Base-by-base conservation (phyloP, 2,797 vertebrate species). In the Protosalanx chinensis region DNA sequence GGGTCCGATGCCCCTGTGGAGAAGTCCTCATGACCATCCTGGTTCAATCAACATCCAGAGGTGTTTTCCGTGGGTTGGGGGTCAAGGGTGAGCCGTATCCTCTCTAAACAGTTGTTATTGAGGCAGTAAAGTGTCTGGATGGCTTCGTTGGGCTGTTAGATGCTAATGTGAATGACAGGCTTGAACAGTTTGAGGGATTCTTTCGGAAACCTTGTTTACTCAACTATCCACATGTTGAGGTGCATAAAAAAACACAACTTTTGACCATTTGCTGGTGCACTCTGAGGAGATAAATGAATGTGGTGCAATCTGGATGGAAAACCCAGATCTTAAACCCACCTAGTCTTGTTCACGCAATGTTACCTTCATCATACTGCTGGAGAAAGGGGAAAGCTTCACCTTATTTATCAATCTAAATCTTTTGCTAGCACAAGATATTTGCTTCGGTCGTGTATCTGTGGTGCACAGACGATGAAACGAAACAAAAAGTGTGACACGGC, bases 41-140 rank as follows among this genome's bases (percentile, higher is more conserved):
- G 63, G 72, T 76, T 29, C 70, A 72, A 64, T 66, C 65, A 60
- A 64, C 68, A 63, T 20, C 57, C 67, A 66, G 65, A 73, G 29
- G 72, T 66, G 61, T 69, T 67, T 78, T 20, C 37, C 71, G 3
- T 62, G 60, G 20, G 68, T 75, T 73, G 67, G 69, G 71, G 79
- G 81, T 79, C 64, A 76, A 77, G 71, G 56, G 63, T 74, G 70
- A 68, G 35, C 67, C 6, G 10, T 81, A 57, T 53, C 16, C 68
- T 51, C 63, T 59, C 33, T 68, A 72, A 72, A 75, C 62, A 66
- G 35, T 30, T 63, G 41, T 30, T 60, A 65, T 70, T 16, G 32
- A 64, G 76, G 35, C 70, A 70, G 37, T 65, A 76, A 37, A 68
- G 70, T 73, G 58, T 16, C 68, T 72, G 67, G 73, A 72, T 66